Base-by-base conservation (phyloP, 1,140 invertebrate genomes). In the Drosophila lowei region DNA sequence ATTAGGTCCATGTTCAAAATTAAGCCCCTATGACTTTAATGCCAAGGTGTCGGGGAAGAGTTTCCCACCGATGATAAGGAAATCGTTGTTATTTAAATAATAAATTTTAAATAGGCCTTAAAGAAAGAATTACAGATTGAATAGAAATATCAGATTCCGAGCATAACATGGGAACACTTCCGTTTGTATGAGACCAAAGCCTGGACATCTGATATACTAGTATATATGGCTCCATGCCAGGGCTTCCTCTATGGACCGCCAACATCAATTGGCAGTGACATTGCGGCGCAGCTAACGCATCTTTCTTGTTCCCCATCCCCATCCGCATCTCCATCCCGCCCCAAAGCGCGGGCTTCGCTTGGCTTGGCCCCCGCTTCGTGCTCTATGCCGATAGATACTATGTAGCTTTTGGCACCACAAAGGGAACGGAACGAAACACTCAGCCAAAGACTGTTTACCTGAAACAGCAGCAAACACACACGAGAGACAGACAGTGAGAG, bases 201-300 rank as follows among this genome's bases (percentile, higher is more conserved):
- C 34, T 13, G 34, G 34, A 38, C 34, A 38, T 13, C 3, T 38
- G 34, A 38, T 38, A 38, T 38, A 38, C 11, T 38, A 38, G 34
- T 38, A 38, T 38, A 11, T 38, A 38, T 38, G 34, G 34, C 34
- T 38, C 34, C 11, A 42, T 34, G 43, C 62, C 65, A 85, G 80
- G 80, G 80, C 80, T 84, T 85, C 64, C 64, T 67, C 77, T 58
- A 59, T 59, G 42, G 70, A 61, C 68, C 61, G 49, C 49, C 62
- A 73, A 65, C 59, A 74, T 52, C 66, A 85, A 79, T 81, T 86
- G 81, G 63, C 81, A 86, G 58, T 85, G 81, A 86, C 81, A 85
- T 74, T 86, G 81, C 50, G 62, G 52, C 34, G 28, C 41, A 67
- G 42, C 67, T 66, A 70, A 47, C 70, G 71, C 70, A 73, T 73